Conservation (phyloP, 2,113 vertebrate species). For the Poecile atricapillus region DNA sequence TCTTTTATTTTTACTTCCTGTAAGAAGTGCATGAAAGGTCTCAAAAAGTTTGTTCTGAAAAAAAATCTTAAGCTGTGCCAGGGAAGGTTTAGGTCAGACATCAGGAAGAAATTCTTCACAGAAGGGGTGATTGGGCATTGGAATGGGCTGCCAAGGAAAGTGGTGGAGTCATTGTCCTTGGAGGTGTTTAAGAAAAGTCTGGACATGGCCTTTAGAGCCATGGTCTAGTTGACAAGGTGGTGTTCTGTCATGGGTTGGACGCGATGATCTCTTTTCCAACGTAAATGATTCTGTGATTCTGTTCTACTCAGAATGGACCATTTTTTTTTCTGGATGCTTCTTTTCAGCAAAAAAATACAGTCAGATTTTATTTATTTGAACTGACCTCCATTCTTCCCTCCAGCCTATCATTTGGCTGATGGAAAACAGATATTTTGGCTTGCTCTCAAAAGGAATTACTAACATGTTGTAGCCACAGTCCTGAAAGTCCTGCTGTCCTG, state of each 20-base stretch:
- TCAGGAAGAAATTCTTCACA: background rate
- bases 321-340: background rate
- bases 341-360: background rate
- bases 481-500: background rate
- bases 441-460: background rate
- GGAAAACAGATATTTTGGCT: background rate
- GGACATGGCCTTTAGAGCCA: fast-evolving
- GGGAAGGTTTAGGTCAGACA: background rate
- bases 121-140: too few species aligned
- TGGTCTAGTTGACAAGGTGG: background rate
- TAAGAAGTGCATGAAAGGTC: background rate
- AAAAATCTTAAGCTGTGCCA: background rate
- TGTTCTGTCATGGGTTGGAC: fast-evolving
- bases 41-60: background rate
- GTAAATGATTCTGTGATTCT: background rate
- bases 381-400: background rate
- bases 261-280: fast-evolving
- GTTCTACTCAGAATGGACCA: background rate
- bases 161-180: background rate
- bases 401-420: background rate
- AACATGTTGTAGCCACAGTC: background rate
- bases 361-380: background rate
- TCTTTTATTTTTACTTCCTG: background rate
- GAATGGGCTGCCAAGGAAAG: background rate
- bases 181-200: background rate